A percentile compares a stretch with the other conserved stretches of the same genome.
Evolutionary conservation across 1,140 invertebrate species (phyloP).

Genomic region (Rhizoglyphus robini): DNA sequence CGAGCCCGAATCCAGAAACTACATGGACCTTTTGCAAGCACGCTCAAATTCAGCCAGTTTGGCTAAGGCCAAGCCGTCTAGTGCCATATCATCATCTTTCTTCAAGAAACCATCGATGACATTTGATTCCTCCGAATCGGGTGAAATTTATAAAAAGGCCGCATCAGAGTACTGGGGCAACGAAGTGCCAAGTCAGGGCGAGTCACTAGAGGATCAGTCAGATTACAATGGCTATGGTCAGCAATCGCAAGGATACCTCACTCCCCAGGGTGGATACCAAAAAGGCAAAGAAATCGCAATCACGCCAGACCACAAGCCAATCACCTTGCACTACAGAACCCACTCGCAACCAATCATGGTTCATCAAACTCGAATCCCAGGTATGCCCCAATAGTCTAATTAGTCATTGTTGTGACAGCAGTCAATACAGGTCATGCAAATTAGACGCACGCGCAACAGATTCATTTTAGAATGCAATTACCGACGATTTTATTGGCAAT

Average conservation of each 20-base stretch:
- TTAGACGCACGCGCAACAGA: too few relatives aligned
- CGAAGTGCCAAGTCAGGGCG: neutral
- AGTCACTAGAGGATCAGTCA: neutral
- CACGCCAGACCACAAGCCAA: constrained; percentile 6
- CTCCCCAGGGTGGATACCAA: neutral
- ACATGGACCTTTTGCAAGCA: too few relatives aligned
- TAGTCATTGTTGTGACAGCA: neutral
- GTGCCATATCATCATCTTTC: neutral
- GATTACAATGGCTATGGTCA: too few relatives aligned
- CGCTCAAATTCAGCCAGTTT: too few relatives aligned
- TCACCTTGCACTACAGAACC: constrained; percentile 12
- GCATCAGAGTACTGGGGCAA: neutral
- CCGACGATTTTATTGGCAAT: too few relatives aligned
- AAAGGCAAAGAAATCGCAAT: constrained; percentile 11
- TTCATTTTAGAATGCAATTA: too few relatives aligned
- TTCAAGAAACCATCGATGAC: neutral
- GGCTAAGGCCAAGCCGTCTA: too few relatives aligned
- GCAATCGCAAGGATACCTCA: too few relatives aligned
- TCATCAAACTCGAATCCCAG: constrained; percentile 15
- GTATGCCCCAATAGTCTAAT: neutral
- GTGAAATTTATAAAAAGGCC: neutral
- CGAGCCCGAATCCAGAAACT: too few relatives aligned
- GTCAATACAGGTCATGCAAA: too few relatives aligned
- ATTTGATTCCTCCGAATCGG: neutral
- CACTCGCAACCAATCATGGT: constrained; percentile 10